Base-by-base conservation (phyloP, 2,888 invertebrate genomes). In the Erynnis tages region DNA sequence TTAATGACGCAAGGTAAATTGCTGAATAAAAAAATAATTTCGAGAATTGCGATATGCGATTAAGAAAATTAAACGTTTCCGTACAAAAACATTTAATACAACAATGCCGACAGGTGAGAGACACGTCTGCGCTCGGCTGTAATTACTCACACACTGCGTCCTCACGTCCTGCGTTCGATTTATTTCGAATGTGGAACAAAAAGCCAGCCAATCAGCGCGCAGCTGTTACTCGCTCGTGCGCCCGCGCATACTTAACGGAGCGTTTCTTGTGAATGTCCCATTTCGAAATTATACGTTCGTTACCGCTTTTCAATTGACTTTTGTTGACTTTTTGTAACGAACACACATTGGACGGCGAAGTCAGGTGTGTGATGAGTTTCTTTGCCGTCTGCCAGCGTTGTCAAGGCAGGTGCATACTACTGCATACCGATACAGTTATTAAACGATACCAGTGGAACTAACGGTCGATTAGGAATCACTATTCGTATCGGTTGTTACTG, bases 221-320 rank as follows among this genome's bases (percentile, higher is more conserved):
- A 81, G 79, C 64, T 71, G 74, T 61, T 53, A 53, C 37, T 59
- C 67, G 78, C 85, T 77, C 85, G 84, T 83, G 85, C 82, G 82
- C 79, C 44, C 52, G 57, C 71, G 65, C 68, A 70, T 65, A 61
- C 62, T 62, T 59, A 67, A 69, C 67, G 67, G 61, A 37, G 34
- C 43, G 58, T 55, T 64, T 64, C 60, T 65, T 64, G 55, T 55
- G 62, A 63, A 54, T 62, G 64, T 62, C 62, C 63, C 69, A 67
- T 71, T 73, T 71, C 54, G 46, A 62, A 66, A 62, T 64, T 68
- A 61, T 48, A 58, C 57, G 61, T 59, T 59, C 60, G 65, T 66
- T 63, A 62, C 64, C 47, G 54, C 58, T 60, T 65, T 62, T 60
- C 61, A 66, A 65, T 65, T 65, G 63, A 54, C 50, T 55, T 50